Evolutionary conservation across 2,797 vertebrate species (phyloP), one percentile per base, ranked within the genome.

Genomic region (Naso thynnoides): DNA sequence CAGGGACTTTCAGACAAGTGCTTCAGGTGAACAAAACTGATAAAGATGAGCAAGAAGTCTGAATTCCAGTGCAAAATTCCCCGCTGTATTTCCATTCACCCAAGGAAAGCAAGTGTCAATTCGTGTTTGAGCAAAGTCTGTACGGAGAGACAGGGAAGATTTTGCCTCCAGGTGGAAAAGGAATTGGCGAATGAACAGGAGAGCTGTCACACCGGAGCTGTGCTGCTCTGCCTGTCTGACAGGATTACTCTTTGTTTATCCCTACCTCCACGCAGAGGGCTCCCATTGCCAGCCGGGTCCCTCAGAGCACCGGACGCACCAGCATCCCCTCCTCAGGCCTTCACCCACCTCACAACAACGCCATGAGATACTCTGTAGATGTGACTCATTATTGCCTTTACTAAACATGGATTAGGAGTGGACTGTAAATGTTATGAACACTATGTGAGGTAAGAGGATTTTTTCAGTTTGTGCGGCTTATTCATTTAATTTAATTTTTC

Each of bases 231-330:
- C 84, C 84, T 92, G 90, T 93, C 89, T 88, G 86, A 88, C 86
- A 88, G 87, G 83, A 94, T 94, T 93, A 94, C 94, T 92, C 93
- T 94, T 91, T 92, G 82, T 89, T 88, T 87, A 78, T 86, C 69
- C 80, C 55, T 68, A 59, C 87, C 79, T 89, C 73, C 82, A 73
- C 86, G 85, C 66, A 65, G 49, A 85, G 76, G 49, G 70, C 66
- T 80, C 76, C 76, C 66, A 73, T 41, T 75, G 78, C 58, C 66
- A 83, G 65, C 63, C 58, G 50, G 50, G 70, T 57, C 67, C 72
- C 74, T 76, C 66, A 69, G 57, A 91, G 84, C 64, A 41, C 36
- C 65, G 57, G 73, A 41, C 67, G 71, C 58, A 39, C 56, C 60
- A 52, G 18, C 71, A 68, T 26, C 42, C 57, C 62, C 31, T 84